phyloP scores from a whole-genome alignment of 2,888 invertebrate genomes.

The Pyrrhosoma nymphula region DNA sequence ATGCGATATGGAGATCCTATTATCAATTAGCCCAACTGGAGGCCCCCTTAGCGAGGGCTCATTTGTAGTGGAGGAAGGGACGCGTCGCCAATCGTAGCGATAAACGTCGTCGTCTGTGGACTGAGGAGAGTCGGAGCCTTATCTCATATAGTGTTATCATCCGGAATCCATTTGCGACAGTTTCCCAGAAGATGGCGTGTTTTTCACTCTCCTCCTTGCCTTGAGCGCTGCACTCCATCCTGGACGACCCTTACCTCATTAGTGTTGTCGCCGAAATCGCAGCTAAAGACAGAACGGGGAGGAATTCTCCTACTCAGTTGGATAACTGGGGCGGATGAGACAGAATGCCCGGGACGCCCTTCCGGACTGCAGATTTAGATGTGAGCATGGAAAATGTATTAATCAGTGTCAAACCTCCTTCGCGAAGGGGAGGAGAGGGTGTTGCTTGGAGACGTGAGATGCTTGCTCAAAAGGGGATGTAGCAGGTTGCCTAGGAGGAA shows the following conservation, averaged over 20 bases:
- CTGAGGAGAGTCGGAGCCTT: neutral
- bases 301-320: neutral
- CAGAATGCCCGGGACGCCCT: neutral
- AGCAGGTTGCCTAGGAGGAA: neutral
- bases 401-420: neutral
- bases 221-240: neutral
- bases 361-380: neutral
- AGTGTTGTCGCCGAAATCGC: neutral
- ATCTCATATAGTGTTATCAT: neutral
- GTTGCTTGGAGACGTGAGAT: neutral
- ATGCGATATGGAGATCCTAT: too few species aligned
- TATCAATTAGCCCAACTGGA: too few species aligned
- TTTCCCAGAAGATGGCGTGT: neutral
- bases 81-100: too few species aligned
- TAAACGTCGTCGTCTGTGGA: neutral
- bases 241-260: neutral
- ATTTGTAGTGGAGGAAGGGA: too few species aligned
- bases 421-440: neutral
- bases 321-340: neutral
- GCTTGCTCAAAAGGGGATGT: neutral
- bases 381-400: neutral
- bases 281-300: neutral
- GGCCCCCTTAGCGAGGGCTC: too few species aligned
- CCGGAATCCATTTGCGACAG: slow-evolving; percentile 8
- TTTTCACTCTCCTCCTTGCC: neutral